A percentile compares a stretch with the other conserved stretches of the same genome.
Evolutionary conservation across 2,113 vertebrate genomes (phyloP).

Genomic region (Dipodomys stephensi): DNA sequence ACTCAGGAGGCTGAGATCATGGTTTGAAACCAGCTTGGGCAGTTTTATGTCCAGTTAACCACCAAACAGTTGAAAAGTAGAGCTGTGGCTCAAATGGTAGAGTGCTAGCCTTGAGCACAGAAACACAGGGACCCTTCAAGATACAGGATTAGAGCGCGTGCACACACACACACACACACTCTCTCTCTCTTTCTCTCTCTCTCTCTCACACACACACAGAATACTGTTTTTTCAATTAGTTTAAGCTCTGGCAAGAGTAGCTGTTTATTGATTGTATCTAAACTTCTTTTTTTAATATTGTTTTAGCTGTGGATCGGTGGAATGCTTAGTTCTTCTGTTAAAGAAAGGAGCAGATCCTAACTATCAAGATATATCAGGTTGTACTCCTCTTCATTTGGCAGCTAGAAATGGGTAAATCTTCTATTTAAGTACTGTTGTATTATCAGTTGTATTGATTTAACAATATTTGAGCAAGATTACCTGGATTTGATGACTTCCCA

Average conservation of each 20-base stretch:
- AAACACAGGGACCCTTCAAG: no score
- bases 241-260: conserved; percentile 37
- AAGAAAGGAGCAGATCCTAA: conserved; percentile 98
- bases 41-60: no score
- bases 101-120: no score
- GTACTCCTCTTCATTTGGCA: conserved; percentile 97
- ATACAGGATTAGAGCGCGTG: no score
- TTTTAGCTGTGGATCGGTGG: conserved; percentile 97
- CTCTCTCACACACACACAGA: no score
- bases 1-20: no score
- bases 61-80: no score
- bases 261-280: conserved; percentile 44
- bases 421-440: neutral
- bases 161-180: no score
- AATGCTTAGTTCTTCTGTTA: conserved; percentile 96
- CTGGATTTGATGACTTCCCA: neutral
- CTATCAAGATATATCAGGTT: conserved; percentile 99
- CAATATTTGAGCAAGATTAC: neutral
- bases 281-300: conserved; percentile 61
- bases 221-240: conserved; percentile 17
- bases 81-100: no score
- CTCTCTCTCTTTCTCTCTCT: no score
- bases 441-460: neutral
- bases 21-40: no score
- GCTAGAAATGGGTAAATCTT: conserved; percentile 96